phyloP scores from a whole-genome alignment of 2,888 invertebrate species.

The Andrena camellia region DNA sequence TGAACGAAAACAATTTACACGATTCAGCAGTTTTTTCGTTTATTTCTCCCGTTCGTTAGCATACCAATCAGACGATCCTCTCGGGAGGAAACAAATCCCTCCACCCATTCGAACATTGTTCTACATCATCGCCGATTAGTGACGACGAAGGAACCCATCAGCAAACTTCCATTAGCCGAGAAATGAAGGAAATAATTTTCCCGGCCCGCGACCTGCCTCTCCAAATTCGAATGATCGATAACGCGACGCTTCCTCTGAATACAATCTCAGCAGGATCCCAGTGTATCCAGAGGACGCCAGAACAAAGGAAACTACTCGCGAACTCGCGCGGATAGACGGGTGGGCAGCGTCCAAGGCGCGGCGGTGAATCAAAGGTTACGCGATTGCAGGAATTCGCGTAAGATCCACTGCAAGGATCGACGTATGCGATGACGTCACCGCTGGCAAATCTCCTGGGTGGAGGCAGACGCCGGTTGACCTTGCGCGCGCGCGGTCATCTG shows the following conservation, averaged over 20 bases:
- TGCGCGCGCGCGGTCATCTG: constrained; percentile 71
- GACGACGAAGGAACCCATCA: not conserved
- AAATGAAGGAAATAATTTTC: not conserved
- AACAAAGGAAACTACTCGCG: not conserved
- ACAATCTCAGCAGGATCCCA: too few relatives aligned
- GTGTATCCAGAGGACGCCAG: not conserved
- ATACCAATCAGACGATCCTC: constrained; percentile 25
- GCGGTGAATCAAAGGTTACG: constrained; percentile 41
- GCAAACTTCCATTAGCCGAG: constrained; percentile 6
- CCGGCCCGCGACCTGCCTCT: constrained; percentile 3
- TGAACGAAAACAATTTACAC: too few relatives aligned
- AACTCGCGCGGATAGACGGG: not conserved
- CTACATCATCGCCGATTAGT: constrained; percentile 6
- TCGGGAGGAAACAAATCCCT: constrained; percentile 9
- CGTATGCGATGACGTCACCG: constrained; percentile 67
- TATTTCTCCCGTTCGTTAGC: constrained; percentile 25
- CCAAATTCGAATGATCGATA: constrained; percentile 29
- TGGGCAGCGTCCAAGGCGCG: constrained; percentile 3
- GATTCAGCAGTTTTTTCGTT: too few relatives aligned
- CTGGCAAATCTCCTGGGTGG: constrained; percentile 59
- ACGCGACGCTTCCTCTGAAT: not conserved
- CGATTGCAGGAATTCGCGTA: constrained; percentile 47
- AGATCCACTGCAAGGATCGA: constrained; percentile 44
- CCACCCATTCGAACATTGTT: not conserved
- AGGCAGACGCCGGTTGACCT: constrained; percentile 79